Evolutionary conservation across 1,140 invertebrate species (phyloP).

Genomic region (Drosophila asahinai): DNA sequence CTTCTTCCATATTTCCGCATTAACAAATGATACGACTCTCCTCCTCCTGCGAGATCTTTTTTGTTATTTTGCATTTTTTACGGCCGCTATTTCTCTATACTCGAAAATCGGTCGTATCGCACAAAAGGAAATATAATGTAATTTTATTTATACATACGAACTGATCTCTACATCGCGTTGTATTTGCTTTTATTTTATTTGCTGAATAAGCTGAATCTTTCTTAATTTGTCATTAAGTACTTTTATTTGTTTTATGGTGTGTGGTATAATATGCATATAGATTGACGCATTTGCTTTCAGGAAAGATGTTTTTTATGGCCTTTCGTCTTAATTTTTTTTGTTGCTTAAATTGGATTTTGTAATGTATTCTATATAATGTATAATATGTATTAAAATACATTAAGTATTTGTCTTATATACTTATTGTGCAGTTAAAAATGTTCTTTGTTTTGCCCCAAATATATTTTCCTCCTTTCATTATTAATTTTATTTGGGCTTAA

Average conservation of each 20-base stretch:
- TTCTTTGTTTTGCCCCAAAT: slow-evolving; percentile 5
- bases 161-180: slow-evolving; percentile 7
- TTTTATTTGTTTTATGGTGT: slow-evolving; percentile 53
- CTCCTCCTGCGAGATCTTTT: slow-evolving; percentile 18
- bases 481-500: background rate
- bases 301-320: slow-evolving; percentile 46
- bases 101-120: slow-evolving; percentile 40
- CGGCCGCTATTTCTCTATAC: slow-evolving; percentile 54
- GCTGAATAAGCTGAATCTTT: slow-evolving; percentile 47
- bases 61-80: slow-evolving; percentile 39
- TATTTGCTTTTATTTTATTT: slow-evolving; percentile 29
- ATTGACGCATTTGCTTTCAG: slow-evolving; percentile 72
- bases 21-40: slow-evolving; percentile 66
- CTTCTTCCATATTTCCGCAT: slow-evolving; percentile 79
- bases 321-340: slow-evolving; percentile 49
- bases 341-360: slow-evolving; percentile 37
- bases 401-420: slow-evolving; percentile 3
- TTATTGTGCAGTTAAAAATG: background rate
- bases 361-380: slow-evolving; percentile 25
- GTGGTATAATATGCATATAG: slow-evolving; percentile 55
- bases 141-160: slow-evolving; percentile 26
- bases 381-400: slow-evolving; percentile 6
- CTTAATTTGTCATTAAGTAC: slow-evolving; percentile 59
- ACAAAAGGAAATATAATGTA: slow-evolving; percentile 65
- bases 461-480: background rate